phyloP scores from a whole-genome alignment of 2,797 vertebrate genomes.

The Phataginus tetradactyla region DNA sequence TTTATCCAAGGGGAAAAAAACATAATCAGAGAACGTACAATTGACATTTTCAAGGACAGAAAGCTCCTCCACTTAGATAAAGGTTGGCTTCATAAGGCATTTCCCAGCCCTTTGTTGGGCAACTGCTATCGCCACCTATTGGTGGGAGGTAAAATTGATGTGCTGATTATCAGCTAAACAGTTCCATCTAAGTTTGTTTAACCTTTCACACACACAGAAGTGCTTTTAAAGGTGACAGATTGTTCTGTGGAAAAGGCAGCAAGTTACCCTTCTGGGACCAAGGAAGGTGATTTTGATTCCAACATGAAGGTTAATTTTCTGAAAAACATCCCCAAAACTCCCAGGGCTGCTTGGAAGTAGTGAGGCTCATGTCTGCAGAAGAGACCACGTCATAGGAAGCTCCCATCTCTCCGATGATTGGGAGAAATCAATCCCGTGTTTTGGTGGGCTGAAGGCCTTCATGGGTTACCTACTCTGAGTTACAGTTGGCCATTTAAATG shows the following conservation, averaged over 20 bases:
- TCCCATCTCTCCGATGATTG: not conserved
- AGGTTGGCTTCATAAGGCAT: not conserved
- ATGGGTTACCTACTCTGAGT: not conserved
- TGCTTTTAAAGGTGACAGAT: not conserved
- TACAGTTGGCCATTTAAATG: not conserved
- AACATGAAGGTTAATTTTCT: slow-evolving; percentile 4
- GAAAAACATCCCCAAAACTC: not conserved
- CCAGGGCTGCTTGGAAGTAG: not conserved
- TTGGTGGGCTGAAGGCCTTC: not conserved
- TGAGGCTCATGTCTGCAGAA: not conserved
- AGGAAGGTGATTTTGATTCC: not conserved
- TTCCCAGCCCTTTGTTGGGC: not conserved
- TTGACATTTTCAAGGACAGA: not conserved
- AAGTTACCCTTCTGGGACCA: not conserved
- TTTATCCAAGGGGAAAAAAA: not conserved
- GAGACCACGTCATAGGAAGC: not conserved
- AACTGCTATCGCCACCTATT: slow-evolving; percentile 27
- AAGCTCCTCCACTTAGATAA: not conserved
- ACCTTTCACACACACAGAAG: not conserved
- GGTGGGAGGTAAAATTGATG: not conserved
- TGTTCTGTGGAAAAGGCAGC: not conserved
- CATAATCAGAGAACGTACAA: not conserved
- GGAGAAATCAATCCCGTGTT: not conserved
- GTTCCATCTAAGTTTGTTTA: not conserved
- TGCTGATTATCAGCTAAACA: not conserved